phyloP scores from a whole-genome alignment of 2,113 vertebrate species.

The Maccullochella peelii region DNA sequence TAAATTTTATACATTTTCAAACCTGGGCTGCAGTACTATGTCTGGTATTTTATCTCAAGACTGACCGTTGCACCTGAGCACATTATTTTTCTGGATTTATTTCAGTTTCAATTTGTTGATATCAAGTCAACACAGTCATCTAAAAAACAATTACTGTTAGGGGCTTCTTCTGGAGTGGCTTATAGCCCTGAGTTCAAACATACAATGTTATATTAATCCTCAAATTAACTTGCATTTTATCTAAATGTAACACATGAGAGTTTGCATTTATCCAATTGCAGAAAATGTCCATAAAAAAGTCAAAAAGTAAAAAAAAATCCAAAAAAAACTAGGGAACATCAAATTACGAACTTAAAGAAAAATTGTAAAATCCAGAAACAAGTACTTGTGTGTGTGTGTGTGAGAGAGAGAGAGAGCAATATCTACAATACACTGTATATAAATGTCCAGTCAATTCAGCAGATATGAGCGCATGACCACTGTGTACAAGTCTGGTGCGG shows the following conservation, averaged over 20 bases:
- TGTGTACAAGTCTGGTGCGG: conserved; percentile 26
- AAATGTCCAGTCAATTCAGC: conserved; percentile 43
- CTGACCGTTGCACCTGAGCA: background rate
- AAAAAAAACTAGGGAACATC: background rate
- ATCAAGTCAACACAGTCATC: background rate
- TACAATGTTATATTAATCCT: background rate
- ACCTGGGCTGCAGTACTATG: background rate
- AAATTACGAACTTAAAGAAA: conserved; percentile 3
- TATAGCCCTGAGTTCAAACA: background rate
- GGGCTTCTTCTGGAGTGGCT: background rate
- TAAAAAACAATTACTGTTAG: background rate
- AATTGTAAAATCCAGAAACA: conserved; percentile 20
- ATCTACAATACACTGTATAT: conserved; percentile 36
- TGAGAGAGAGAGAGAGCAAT: conserved; percentile 16
- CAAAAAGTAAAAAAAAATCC: background rate
- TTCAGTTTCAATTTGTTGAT: background rate
- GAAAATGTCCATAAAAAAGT: background rate
- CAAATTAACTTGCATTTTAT: background rate
- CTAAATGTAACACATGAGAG: conserved; percentile 1
- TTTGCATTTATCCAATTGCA: conserved; percentile 4
- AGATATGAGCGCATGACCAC: conserved; percentile 29
- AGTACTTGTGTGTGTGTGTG: conserved; percentile 1
- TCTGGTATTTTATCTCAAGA: background rate
- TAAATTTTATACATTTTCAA: background rate
- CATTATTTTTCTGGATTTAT: background rate